These are phyloP conservation scores for Zaprionus davidi DNA, from an alignment of 1,140 invertebrate species.

Conservation along the genomic window DNA sequence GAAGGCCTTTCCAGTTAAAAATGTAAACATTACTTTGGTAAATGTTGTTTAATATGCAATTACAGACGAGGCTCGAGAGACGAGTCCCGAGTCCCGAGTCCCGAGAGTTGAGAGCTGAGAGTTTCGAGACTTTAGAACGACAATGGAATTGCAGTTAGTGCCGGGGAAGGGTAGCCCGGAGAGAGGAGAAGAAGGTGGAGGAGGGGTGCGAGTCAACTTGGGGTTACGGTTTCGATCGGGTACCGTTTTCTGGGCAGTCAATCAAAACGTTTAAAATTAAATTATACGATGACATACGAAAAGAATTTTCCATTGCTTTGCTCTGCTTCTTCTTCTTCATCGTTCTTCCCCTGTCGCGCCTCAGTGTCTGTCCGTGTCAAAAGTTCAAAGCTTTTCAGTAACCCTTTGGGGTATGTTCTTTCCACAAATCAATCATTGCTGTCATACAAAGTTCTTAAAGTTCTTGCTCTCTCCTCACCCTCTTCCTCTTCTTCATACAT, in stretches of 20 bases:
- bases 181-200: neutral
- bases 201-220: neutral
- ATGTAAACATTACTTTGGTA: slow-evolving; percentile 64
- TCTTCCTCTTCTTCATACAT: neutral
- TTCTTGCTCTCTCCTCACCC: too few species aligned
- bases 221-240: slow-evolving; percentile 13
- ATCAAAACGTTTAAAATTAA: slow-evolving; percentile 77
- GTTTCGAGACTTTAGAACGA: slow-evolving; percentile 1
- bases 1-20: slow-evolving; percentile 56
- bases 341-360: neutral
- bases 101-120: slow-evolving; percentile 14
- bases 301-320: slow-evolving; percentile 52
- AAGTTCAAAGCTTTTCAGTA: slow-evolving; percentile 51
- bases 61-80: slow-evolving; percentile 49
- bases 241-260: slow-evolving; percentile 65
- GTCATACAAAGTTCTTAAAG: slow-evolving; percentile 61
- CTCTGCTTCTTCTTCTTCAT: slow-evolving; percentile 14
- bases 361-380: slow-evolving; percentile 31
- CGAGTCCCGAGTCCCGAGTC: slow-evolving; percentile 30
- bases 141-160: slow-evolving; percentile 16
- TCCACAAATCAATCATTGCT: slow-evolving; percentile 77
- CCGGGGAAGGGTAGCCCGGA: neutral
- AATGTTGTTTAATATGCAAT: slow-evolving; percentile 82
- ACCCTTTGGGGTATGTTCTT: slow-evolving; percentile 24
- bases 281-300: slow-evolving; percentile 80